Conservation (phyloP, 2,113 vertebrate genomes). For the Thamnophis sirtalis region DNA sequence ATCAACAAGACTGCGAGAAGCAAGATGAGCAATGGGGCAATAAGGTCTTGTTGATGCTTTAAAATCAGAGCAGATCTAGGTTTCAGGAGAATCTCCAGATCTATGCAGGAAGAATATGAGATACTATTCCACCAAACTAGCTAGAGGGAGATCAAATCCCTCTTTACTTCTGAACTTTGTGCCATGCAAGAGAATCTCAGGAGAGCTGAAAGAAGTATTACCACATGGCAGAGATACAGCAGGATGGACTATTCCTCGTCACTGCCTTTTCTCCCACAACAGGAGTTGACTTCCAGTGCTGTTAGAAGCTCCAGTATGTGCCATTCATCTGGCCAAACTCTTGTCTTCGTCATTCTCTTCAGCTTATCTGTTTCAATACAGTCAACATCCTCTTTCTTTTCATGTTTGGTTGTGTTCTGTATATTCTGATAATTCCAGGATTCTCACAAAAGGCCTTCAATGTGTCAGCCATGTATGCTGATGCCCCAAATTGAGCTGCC, state of each 20-base stretch:
- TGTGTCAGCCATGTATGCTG: not conserved
- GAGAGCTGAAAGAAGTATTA: not conserved
- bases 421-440: accelerated
- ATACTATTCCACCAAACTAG: not conserved
- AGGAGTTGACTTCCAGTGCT: not conserved
- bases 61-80: not conserved
- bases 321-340: not conserved
- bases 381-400: accelerated
- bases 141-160: not conserved
- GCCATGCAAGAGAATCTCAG: not conserved
- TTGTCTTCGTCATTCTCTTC: not conserved
- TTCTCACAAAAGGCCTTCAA: accelerated
- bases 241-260: not conserved
- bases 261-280: not conserved
- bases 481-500: too few relatives aligned
- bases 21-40: not conserved
- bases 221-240: not conserved
- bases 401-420: not conserved
- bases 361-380: not conserved
- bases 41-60: too few relatives aligned
- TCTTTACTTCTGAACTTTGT: not conserved
- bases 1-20: not conserved
- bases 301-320: too few relatives aligned
- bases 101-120: not conserved
- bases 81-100: not conserved